A percentile compares a stretch with the other conserved stretches of the same genome.
Conservation (phyloP, 2,113 vertebrate species). For the Naja naja region DNA sequence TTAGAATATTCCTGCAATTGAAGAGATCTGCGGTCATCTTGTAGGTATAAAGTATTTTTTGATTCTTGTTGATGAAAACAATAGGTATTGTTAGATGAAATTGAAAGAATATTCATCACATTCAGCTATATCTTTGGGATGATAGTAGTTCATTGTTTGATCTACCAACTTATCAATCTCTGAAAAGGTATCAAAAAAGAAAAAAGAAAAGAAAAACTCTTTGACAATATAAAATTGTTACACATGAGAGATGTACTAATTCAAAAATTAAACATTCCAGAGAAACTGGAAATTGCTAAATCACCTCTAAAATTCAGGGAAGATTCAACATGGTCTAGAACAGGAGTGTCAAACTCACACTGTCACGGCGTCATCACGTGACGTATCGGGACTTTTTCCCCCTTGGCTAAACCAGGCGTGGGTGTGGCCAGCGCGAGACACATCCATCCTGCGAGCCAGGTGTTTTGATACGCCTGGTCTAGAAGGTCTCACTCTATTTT, state of each 20-base stretch:
- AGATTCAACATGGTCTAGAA: background rate
- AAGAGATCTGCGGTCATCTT: background rate
- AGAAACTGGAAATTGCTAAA: background rate
- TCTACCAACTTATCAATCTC: background rate
- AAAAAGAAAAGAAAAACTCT: background rate
- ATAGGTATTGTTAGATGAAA: background rate
- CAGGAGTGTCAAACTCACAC: too few relatives aligned
- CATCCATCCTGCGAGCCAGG: too few relatives aligned
- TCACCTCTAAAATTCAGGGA: background rate
- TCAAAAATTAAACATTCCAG: background rate
- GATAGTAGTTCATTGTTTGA: background rate
- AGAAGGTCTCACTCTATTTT: background rate
- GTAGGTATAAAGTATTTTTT: background rate
- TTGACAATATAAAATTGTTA: background rate
- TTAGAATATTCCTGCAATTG: background rate
- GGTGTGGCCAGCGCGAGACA: too few relatives aligned
- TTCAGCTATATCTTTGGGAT: background rate
- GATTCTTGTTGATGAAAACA: background rate
- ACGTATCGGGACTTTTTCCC: too few relatives aligned
- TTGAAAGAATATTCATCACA: background rate
- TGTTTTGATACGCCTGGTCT: too few relatives aligned
- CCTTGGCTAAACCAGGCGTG: too few relatives aligned
- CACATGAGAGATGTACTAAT: background rate
- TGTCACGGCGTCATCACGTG: too few relatives aligned
- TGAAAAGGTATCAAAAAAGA: background rate